Base-by-base conservation (phyloP, 2,888 invertebrate genomes). In the Chaitophorus viminalis region DNA sequence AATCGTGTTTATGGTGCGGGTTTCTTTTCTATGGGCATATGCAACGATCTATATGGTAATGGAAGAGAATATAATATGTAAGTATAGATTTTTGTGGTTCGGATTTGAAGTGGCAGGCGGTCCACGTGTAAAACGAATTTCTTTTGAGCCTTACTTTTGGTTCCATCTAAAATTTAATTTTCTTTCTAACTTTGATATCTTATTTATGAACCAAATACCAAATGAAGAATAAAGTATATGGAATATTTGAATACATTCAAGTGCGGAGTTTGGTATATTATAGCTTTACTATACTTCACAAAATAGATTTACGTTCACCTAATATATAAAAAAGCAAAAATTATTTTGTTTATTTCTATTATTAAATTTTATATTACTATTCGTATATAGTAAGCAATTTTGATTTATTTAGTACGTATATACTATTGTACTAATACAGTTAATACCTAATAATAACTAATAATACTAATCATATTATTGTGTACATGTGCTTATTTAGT, bases 11-110 rank as follows among this genome's bases (percentile, higher is more conserved):
- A 46, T 82, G 46, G 36, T 65, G 65, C 76, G 46, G 39, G 65
- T 68, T 84, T 84, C 39, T 83, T 39, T 33, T 83, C 65, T 65
- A 25, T 46, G 76, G 65, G 29, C 39, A 39, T n/a, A n/a, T 83
- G 39, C 14, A 33, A 75, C 33, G 29, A 29, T 31, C 60, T 76
- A 31, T 76, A 52, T 18, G 65, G 31, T 83, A 75, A 75, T 72
- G 31, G 18, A 33, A 21, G 9, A 82, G n/a, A 31, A 68, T 0
- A 33, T n/a, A n/a, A n/a, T n/a, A n/a, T n/a, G n/a, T n/a, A n/a
- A n/a, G n/a, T 25, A n/a, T 36, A 60, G 18, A 54, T 25, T 82
- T 25, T 82, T 72, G 29, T n/a, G 70, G 29, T 17, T 29, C 70
- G 25, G 74, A 46, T 8, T 68, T 39, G 31, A 9, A 54, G 25